Evolutionary conservation across 2,797 vertebrate species (phyloP).

Genomic region (Pangasius djambal): DNA sequence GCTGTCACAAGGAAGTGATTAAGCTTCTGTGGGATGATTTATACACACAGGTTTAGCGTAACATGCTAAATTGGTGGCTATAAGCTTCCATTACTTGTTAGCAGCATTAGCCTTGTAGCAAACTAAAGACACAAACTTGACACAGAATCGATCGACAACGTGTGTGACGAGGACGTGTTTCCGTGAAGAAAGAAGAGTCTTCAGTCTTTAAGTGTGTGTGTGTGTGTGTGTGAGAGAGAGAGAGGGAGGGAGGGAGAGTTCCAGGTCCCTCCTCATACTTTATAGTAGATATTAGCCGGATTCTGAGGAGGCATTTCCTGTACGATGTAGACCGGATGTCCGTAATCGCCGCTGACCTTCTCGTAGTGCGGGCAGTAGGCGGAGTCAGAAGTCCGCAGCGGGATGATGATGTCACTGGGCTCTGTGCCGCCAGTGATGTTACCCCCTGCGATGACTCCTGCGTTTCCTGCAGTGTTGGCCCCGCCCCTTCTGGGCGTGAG

Average conservation of each 20-base stretch:
- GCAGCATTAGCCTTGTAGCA: conserved; percentile 7
- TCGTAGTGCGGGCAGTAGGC: conserved; percentile 80
- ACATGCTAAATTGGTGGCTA: not conserved
- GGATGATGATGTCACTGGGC: conserved; percentile 72
- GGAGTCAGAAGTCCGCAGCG: conserved; percentile 72
- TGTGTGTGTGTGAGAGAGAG: not conserved
- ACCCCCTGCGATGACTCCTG: conserved; percentile 56
- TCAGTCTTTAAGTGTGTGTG: conserved; percentile 5
- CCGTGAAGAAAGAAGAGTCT: not conserved
- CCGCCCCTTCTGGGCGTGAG: conserved; percentile 67
- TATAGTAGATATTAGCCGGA: conserved; percentile 81
- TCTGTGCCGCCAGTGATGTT: conserved; percentile 39
- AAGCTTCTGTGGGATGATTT: not conserved
- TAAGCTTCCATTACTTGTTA: not conserved
- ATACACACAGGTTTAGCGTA: not conserved
- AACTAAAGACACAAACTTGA: not conserved
- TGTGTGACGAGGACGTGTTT: not conserved
- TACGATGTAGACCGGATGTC: conserved; percentile 80
- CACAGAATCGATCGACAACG: not conserved
- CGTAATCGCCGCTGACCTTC: conserved; percentile 81
- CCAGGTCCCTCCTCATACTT: conserved; percentile 71
- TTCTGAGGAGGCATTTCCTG: conserved; percentile 79
- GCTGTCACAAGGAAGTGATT: not conserved
- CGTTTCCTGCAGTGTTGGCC: conserved; percentile 20
- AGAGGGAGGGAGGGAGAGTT: not conserved